These are phyloP conservation scores for Cecropterus lyciades DNA, from an alignment of 1,140 invertebrate genomes.

Conservation along the genomic window DNA sequence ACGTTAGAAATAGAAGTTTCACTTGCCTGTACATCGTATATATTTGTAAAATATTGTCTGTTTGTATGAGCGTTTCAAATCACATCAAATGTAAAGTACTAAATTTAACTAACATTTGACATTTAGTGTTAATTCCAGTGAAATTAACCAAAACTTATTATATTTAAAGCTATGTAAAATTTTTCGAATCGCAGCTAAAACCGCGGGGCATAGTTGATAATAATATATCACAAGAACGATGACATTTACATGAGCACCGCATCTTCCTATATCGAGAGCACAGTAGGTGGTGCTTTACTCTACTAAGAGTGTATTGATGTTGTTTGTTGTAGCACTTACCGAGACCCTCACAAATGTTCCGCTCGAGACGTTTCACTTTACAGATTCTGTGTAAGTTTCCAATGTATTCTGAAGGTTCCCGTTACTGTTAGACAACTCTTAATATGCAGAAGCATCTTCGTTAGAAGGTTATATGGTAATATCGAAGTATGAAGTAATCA, in stretches of 20 bases:
- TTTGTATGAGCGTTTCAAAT: no score
- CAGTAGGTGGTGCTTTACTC: constrained; percentile 64
- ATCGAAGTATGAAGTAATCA: no score
- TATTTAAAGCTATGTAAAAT: no score
- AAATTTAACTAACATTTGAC: no score
- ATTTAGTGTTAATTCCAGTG: no score
- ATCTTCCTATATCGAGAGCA: constrained; percentile 39
- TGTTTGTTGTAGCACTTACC: constrained; percentile 74
- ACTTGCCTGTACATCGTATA: no score
- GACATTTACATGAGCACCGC: constrained; percentile 4
- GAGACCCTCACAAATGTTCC: constrained; percentile 49
- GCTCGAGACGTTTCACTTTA: constrained; percentile 63
- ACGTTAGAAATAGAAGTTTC: no score
- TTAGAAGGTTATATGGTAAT: background rate
- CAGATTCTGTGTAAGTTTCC: constrained; percentile 49
- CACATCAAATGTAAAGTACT: no score
- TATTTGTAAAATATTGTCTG: no score
- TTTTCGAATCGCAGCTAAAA: no score
- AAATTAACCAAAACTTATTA: no score
- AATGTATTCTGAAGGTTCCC: constrained; percentile 22
- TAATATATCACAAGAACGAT: background rate
- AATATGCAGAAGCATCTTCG: constrained; percentile 11
- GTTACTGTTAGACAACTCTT: constrained; percentile 18
- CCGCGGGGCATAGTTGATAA: no score
- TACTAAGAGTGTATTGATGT: constrained; percentile 67